Evolutionary conservation across 2,797 vertebrate species (phyloP).

Genomic region (Urophycis tenuis): DNA sequence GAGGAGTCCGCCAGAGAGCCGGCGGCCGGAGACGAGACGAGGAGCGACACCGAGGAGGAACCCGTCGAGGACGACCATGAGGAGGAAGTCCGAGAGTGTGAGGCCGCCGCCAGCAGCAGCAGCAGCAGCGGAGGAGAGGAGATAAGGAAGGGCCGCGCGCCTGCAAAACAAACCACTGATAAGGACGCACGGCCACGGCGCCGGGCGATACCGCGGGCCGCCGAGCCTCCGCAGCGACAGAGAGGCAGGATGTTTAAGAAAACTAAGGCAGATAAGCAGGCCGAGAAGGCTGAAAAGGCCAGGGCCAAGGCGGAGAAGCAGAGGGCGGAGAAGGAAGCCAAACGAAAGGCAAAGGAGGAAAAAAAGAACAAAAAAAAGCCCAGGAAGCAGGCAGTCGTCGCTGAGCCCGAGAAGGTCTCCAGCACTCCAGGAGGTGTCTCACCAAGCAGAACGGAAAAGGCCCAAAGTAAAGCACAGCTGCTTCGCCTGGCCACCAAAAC

Average conservation of each 20-base stretch:
- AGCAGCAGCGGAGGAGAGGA: slow-evolving; percentile 37
- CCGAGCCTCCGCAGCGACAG: not conserved
- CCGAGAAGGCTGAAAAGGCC: slow-evolving; percentile 37
- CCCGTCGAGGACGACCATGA: slow-evolving; percentile 28
- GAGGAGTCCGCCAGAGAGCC: slow-evolving; percentile 27
- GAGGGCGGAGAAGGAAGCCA: slow-evolving; percentile 38
- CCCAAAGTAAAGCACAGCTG: slow-evolving; percentile 45
- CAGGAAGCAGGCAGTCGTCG: slow-evolving; percentile 25
- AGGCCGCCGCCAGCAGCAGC: not conserved
- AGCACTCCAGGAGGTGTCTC: slow-evolving; percentile 24
- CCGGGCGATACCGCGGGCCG: not conserved
- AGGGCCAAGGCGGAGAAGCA: slow-evolving; percentile 34
- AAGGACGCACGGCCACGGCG: slow-evolving; percentile 17
- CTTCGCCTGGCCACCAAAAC: slow-evolving; percentile 38
- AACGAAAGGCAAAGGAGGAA: slow-evolving; percentile 54
- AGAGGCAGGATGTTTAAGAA: slow-evolving; percentile 58
- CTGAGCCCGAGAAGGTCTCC: slow-evolving; percentile 22
- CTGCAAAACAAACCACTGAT: slow-evolving; percentile 6
- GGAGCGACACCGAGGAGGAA: slow-evolving; percentile 36
- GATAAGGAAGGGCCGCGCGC: slow-evolving; percentile 18
- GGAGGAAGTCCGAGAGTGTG: slow-evolving; percentile 23
- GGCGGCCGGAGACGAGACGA: slow-evolving; percentile 25
- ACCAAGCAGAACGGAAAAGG: slow-evolving; percentile 33
- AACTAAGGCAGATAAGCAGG: slow-evolving; percentile 46
- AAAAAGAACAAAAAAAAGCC: slow-evolving; percentile 48